Percentiles rank a stretch among this genome's conserved stretches.
Evolutionary conservation across 2,113 vertebrate genomes (phyloP).

Genomic region (Nanorana parkeri): DNA sequence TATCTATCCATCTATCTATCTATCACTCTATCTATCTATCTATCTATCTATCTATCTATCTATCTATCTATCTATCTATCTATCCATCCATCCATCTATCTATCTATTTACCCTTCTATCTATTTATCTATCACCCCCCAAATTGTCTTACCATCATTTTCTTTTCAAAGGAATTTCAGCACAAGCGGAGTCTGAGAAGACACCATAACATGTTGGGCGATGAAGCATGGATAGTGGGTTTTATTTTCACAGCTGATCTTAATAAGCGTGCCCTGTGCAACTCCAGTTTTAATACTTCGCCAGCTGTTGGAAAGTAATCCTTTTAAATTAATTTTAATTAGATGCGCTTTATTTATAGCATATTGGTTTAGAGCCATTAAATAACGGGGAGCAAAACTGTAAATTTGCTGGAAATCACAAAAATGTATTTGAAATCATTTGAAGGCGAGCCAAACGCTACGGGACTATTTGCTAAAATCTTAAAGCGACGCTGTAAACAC

Average conservation of each 20-base stretch:
- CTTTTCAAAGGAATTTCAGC: not conserved
- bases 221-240: not conserved
- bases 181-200: constrained; percentile 1
- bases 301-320: constrained; percentile 37
- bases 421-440: not conserved
- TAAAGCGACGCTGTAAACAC: too few species aligned
- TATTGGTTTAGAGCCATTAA: not conserved
- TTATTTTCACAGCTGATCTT: constrained; percentile 37
- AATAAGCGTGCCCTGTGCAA: constrained; percentile 6
- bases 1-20: too few species aligned
- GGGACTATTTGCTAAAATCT: too few species aligned
- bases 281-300: constrained; percentile 26
- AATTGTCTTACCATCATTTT: constrained; percentile 7
- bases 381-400: not conserved
- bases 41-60: too few species aligned
- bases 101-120: too few species aligned
- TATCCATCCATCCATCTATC: too few species aligned
- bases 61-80: too few species aligned
- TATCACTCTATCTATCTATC: too few species aligned
- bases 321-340: constrained; percentile 6
- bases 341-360: constrained; percentile 4
- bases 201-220: not conserved
- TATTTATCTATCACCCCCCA: not conserved
- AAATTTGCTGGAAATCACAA: constrained; percentile 12
- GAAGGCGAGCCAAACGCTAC: not conserved